These are phyloP conservation scores for Cariama cristata DNA, from an alignment of 2,113 vertebrate genomes.

Conservation along the genomic window DNA sequence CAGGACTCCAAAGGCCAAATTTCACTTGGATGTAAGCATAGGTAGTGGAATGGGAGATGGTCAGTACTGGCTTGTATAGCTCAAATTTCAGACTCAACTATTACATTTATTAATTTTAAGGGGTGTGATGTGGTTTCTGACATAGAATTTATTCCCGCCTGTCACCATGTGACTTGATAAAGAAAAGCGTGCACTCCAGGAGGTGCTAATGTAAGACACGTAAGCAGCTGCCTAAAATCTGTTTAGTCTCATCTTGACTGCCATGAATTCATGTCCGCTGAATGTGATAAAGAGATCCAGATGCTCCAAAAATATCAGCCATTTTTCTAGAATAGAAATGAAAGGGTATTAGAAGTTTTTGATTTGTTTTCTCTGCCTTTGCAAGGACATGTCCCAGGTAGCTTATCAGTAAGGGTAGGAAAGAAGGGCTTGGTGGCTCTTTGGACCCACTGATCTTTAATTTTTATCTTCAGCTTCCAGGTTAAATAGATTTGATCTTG, in stretches of 20 bases:
- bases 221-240: background rate
- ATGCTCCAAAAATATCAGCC: background rate
- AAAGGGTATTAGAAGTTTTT: background rate
- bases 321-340: background rate
- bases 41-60: too few relatives aligned
- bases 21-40: background rate
- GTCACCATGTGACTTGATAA: background rate
- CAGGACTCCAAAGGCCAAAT: background rate
- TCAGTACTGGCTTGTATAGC: background rate
- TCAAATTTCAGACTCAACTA: background rate
- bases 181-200: background rate
- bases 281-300: background rate
- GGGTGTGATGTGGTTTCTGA: background rate
- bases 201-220: background rate
- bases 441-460: background rate
- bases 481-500: background rate
- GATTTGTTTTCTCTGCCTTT: background rate
- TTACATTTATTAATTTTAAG: background rate
- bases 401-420: conserved; percentile 11
- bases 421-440: background rate
- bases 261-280: background rate
- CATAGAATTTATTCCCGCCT: background rate
- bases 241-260: background rate
- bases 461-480: background rate
- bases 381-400: background rate